Evolutionary conservation across 2,113 vertebrate genomes (phyloP).

Genomic region (Epinephelus fuscoguttatus): DNA sequence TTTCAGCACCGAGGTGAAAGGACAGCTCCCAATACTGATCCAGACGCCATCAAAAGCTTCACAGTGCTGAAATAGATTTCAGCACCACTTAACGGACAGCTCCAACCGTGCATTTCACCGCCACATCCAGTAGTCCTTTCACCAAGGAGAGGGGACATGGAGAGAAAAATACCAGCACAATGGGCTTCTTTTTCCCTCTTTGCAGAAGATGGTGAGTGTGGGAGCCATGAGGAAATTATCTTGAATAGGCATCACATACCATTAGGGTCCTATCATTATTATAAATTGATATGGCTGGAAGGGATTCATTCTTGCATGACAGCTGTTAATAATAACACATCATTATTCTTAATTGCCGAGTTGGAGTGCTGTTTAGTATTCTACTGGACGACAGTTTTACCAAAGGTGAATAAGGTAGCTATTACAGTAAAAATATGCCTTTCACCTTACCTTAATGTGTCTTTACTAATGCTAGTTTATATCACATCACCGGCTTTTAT

Average conservation of each 20-base stretch:
- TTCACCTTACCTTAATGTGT: not conserved
- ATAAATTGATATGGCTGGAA: slow-evolving; percentile 13
- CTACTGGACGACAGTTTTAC: not conserved
- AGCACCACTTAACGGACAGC: slow-evolving; percentile 73
- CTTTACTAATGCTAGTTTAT: not conserved
- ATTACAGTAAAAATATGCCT: not conserved
- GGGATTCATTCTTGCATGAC: not conserved
- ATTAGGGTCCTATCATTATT: slow-evolving; percentile 32
- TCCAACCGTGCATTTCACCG: slow-evolving; percentile 49
- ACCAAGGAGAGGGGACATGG: slow-evolving; percentile 11
- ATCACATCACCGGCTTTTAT: not conserved
- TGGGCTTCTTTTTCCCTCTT: slow-evolving; percentile 1
- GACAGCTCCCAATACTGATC: slow-evolving; percentile 36
- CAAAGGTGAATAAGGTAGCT: not conserved
- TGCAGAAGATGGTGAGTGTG: slow-evolving; percentile 3
- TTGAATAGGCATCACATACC: slow-evolving; percentile 28
- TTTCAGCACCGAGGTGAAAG: slow-evolving; percentile 48
- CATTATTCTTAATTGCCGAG: slow-evolving; percentile 35
- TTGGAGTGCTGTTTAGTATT: not conserved
- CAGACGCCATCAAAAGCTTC: slow-evolving; percentile 47
- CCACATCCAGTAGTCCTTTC: slow-evolving; percentile 40
- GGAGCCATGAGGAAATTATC: slow-evolving; percentile 10
- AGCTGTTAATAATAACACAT: slow-evolving; percentile 36
- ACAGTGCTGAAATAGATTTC: slow-evolving; percentile 63
- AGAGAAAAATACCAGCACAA: slow-evolving; percentile 49